Percentiles rank a stretch among this genome's conserved stretches.
Evolutionary conservation across 2,888 invertebrate species (phyloP).

Genomic region (Tenodera sinensis): DNA sequence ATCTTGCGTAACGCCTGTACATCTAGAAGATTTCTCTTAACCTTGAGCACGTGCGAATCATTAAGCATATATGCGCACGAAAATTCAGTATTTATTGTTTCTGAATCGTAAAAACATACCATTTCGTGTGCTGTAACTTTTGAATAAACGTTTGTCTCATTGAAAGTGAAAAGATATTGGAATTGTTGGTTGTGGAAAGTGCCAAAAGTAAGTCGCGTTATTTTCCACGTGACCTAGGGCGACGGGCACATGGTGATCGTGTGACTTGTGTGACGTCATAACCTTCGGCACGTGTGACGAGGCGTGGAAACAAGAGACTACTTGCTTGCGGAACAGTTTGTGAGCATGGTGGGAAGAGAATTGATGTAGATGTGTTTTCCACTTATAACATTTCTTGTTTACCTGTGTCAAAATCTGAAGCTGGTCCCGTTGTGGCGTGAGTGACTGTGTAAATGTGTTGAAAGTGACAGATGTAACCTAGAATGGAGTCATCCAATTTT

Average conservation of each 20-base stretch:
- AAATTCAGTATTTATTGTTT: background rate
- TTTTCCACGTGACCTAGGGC: conserved; percentile 30
- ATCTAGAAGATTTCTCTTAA: background rate
- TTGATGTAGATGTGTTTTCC: background rate
- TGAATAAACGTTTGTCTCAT: background rate
- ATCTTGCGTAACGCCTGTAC: background rate
- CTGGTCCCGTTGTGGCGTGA: background rate
- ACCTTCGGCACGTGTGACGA: conserved; percentile 20
- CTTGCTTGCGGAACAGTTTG: conserved; percentile 3
- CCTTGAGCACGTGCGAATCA: background rate
- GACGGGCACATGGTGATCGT: conserved; percentile 31
- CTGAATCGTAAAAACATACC: background rate
- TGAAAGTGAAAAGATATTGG: background rate
- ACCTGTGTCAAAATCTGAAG: background rate
- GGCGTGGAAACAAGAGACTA: conserved; percentile 22
- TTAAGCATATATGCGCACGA: background rate
- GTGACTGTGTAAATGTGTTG: background rate
- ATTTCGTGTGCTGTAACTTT: background rate
- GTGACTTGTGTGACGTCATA: conserved; percentile 27
- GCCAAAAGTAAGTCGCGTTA: conserved; percentile 25
- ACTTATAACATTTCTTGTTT: background rate
- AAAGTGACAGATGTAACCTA: background rate
- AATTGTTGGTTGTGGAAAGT: background rate
- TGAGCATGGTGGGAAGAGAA: background rate
- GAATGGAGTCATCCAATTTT: conserved; percentile 12